Evolutionary conservation across 2,797 vertebrate genomes (phyloP), one percentile per base, ranked within the genome.

Genomic region (Dryobates pubescens): DNA sequence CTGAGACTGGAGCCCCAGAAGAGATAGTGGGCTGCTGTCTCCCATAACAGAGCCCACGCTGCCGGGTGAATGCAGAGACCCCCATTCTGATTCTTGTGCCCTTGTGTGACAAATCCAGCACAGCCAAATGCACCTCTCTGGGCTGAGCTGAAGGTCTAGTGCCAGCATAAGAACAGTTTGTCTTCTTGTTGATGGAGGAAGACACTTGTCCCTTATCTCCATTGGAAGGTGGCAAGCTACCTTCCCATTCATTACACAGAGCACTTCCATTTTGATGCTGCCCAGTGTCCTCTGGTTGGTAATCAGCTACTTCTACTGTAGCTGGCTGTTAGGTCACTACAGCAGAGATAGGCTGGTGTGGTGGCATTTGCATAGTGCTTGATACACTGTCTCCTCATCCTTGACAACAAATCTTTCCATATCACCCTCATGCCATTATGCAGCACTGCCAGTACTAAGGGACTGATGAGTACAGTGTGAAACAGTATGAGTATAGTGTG

Each of bases 111-210:
- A 4, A 29, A 30, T 63, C 57, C 59, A 23, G 3, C 49, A 6
- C 0, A 0, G 12, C 29, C 77, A 64, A 13, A 61, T 1, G 18
- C 30, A 29, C 3, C 6, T 8, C 5, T 93, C 15, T 0, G 1
- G 32, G 23, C 29, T 61, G 26, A 78, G 47, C 36, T 70, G 47
- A 19, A 69, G 18, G 13, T 29, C 34, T 64, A 22, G 6, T 69
- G 69, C 11, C 29, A 72, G 53, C 38, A 5, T 6, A 14, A 59
- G 56, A 70, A 41, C 22, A 22, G 9, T 19, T 80, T 75, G 38
- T 56, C 36, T 1, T 10, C 68, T 63, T 67, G 29, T 11, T 34
- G 22, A 4, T 18, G 27, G 53, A 68, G 34, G 6, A 32, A 23
- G 17, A 29, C 10, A 2, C 3, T 10, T 63, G 12, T n/a, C 18